A percentile compares a stretch with the other conserved stretches of the same genome.
These are phyloP conservation scores for Vulpes ferrilata DNA, from an alignment of 2,113 vertebrate genomes.

Conservation along the genomic window DNA sequence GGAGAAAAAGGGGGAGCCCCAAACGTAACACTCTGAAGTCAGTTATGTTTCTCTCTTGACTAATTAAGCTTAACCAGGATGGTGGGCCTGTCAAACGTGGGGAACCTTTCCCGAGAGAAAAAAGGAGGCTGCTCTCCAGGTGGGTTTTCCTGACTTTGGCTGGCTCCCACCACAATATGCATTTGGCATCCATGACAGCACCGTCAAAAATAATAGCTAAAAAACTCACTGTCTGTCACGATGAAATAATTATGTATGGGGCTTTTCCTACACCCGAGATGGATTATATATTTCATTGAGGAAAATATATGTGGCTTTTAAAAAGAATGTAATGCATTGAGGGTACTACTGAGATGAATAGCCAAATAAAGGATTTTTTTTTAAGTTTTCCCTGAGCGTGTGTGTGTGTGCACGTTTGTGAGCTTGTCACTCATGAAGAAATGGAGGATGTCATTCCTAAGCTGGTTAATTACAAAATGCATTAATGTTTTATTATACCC, in stretches of 20 bases:
- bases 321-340: constrained; percentile 76
- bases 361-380: constrained; percentile 78
- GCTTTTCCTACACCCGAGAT: constrained; percentile 84
- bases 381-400: constrained; percentile 51
- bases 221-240: constrained; percentile 90
- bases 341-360: constrained; percentile 79
- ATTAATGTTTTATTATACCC: constrained; percentile 93
- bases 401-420: background rate
- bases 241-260: constrained; percentile 89
- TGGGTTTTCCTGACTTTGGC: constrained; percentile 88
- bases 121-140: constrained; percentile 88
- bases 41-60: constrained; percentile 87
- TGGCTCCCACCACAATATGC: constrained; percentile 86
- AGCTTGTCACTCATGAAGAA: constrained; percentile 56
- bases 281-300: constrained; percentile 88
- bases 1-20: constrained; percentile 80
- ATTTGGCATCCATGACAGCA: constrained; percentile 89
- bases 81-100: constrained; percentile 88
- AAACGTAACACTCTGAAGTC: constrained; percentile 86
- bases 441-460: constrained; percentile 77
- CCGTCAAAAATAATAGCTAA: constrained; percentile 92
- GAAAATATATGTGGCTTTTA: constrained; percentile 86
- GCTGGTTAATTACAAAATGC: constrained; percentile 92
- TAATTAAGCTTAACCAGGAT: constrained; percentile 90
- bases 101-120: constrained; percentile 85